These are phyloP conservation scores for Linyphia triangularis DNA, from an alignment of 2,888 invertebrate genomes.

Conservation along the genomic window DNA sequence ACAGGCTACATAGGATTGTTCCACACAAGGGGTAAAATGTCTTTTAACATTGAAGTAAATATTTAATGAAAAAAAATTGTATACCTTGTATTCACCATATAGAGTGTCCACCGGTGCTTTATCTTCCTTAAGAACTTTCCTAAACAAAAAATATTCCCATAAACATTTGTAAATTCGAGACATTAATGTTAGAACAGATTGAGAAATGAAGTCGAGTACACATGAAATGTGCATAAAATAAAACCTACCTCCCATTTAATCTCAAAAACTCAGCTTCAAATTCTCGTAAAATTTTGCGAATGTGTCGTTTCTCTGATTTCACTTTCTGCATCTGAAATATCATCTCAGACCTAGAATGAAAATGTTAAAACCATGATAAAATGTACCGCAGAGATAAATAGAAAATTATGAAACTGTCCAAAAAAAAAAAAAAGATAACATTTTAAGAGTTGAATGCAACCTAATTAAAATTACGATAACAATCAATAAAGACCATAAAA, in stretches of 20 bases:
- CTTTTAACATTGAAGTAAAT: no score
- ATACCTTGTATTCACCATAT: constrained; percentile 88
- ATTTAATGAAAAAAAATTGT: neutral
- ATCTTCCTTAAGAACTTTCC: constrained; percentile 92
- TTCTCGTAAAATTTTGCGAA: constrained; percentile 90
- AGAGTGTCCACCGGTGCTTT: constrained; percentile 88
- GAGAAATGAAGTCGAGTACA: neutral
- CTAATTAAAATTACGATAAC: neutral
- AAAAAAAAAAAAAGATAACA: neutral
- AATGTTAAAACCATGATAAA: neutral
- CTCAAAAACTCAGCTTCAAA: constrained; percentile 91
- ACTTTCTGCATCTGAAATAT: constrained; percentile 85
- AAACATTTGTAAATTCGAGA: neutral
- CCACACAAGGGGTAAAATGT: no score
- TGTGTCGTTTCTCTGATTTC: constrained; percentile 88
- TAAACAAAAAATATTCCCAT: neutral
- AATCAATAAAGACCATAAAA: no score
- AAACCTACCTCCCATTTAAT: constrained; percentile 82
- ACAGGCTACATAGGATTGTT: no score
- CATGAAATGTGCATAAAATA: neutral
- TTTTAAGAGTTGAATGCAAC: neutral
- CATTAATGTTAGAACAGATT: neutral
- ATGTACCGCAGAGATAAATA: neutral
- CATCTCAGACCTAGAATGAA: constrained; percentile 83
- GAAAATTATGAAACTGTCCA: neutral